phyloP scores from a whole-genome alignment of 2,113 vertebrate species.

The Passer domesticus region DNA sequence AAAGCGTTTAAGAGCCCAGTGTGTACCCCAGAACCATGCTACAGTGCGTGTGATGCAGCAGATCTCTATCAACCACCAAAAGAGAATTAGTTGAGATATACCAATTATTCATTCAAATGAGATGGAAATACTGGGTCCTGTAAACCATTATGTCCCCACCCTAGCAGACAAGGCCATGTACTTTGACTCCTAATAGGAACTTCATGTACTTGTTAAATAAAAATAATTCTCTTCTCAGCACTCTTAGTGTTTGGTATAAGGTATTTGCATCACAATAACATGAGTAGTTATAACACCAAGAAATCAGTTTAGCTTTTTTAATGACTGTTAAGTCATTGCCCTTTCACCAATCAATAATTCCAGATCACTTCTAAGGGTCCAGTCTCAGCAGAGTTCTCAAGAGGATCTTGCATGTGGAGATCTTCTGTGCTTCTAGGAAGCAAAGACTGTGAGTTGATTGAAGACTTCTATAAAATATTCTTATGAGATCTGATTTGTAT shows the following conservation, averaged over 20 bases:
- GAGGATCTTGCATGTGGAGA: background rate
- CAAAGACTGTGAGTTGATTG: background rate
- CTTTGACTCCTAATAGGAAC: background rate
- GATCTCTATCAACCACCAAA: background rate
- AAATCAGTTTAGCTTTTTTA: background rate
- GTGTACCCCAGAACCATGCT: background rate
- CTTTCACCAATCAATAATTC: background rate
- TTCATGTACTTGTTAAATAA: background rate
- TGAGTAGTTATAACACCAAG: background rate
- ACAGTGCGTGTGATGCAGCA: background rate
- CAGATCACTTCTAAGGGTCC: background rate
- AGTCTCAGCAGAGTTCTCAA: background rate
- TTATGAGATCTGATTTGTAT: background rate
- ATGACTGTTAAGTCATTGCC: background rate
- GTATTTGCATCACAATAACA: constrained; percentile 15
- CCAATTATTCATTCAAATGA: background rate
- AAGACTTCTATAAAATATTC: background rate
- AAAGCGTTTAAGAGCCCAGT: background rate
- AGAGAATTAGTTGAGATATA: background rate
- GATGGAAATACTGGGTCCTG: background rate
- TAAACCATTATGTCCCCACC: background rate
- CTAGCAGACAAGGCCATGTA: background rate
- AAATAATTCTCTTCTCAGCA: constrained; percentile 10
- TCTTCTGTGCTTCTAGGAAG: background rate
- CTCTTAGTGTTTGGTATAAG: background rate